Evolutionary conservation across 2,113 vertebrate species (phyloP).

Genomic region (Oncorhynchus keta): DNA sequence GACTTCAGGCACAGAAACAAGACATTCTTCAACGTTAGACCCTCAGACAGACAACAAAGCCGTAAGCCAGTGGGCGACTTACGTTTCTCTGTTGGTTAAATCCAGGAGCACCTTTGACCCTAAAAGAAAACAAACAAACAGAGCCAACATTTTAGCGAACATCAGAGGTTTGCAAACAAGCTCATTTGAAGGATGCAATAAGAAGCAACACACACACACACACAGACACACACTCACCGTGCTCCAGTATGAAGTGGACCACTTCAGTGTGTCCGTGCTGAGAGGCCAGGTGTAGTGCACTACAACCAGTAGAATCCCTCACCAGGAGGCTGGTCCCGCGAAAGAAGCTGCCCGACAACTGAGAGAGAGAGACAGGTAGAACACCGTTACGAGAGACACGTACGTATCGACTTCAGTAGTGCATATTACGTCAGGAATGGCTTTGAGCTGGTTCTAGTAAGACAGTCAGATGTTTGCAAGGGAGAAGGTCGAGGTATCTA

Average conservation of each 20-base stretch:
- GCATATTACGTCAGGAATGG: no score
- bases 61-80: slow-evolving; percentile 39
- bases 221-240: slow-evolving; percentile 68
- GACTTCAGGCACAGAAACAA: not conserved
- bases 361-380: not conserved
- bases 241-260: slow-evolving; percentile 88
- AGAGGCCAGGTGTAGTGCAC: slow-evolving; percentile 85
- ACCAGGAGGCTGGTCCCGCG: slow-evolving; percentile 87
- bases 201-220: not conserved
- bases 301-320: slow-evolving; percentile 83
- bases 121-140: slow-evolving; percentile 55
- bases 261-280: slow-evolving; percentile 83
- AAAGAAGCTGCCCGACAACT: slow-evolving; percentile 86
- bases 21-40: not conserved
- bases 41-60: not conserved
- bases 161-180: not conserved
- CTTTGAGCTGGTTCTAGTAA: no score
- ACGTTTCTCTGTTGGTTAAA: slow-evolving; percentile 91
- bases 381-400: not conserved
- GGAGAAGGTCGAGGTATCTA: not conserved
- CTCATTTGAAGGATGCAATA: no score
- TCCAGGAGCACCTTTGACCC: slow-evolving; percentile 89
- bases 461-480: no score
- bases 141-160: no score
- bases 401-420: no score